phyloP scores from a whole-genome alignment of 2,113 vertebrate species.

The Nesogale talazaci region DNA sequence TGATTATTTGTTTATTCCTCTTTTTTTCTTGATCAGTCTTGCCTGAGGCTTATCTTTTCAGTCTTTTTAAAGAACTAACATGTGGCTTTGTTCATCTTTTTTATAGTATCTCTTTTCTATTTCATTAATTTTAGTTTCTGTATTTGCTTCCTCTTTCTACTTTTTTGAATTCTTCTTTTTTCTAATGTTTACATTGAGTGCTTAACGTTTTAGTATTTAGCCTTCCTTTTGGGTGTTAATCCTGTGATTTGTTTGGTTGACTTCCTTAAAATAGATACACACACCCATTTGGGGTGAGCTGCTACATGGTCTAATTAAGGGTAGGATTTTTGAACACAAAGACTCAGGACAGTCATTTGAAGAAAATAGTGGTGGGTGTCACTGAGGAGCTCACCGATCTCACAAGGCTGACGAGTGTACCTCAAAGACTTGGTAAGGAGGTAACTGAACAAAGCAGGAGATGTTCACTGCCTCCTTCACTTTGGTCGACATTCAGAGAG shows the following conservation, averaged over 20 bases:
- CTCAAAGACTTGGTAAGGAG: conserved; percentile 22
- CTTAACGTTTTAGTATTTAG: not conserved
- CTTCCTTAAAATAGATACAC: too few relatives aligned
- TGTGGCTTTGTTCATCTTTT: not conserved
- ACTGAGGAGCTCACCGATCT: conserved; percentile 43
- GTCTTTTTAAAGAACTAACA: not conserved
- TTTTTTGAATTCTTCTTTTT: conserved; percentile 23
- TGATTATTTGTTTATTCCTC: not conserved
- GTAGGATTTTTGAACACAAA: conserved; percentile 16
- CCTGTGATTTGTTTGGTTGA: not conserved
- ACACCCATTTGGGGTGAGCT: not conserved
- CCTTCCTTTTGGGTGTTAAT: not conserved
- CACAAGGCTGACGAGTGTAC: conserved; percentile 18
- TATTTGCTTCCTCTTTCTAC: not conserved
- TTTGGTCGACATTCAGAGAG: not conserved
- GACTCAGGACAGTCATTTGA: conserved; percentile 46
- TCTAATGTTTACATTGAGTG: not conserved
- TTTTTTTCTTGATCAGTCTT: not conserved
- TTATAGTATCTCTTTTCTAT: not conserved
- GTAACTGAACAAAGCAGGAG: conserved; percentile 42
- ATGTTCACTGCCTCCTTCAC: not conserved
- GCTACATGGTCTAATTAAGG: conserved; percentile 17
- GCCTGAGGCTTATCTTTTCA: not conserved
- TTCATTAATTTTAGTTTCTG: conserved; percentile 28
- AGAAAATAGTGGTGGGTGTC: not conserved